These are phyloP conservation scores for Drosophila bunnanda DNA, from an alignment of 2,888 invertebrate species.

Conservation along the genomic window DNA sequence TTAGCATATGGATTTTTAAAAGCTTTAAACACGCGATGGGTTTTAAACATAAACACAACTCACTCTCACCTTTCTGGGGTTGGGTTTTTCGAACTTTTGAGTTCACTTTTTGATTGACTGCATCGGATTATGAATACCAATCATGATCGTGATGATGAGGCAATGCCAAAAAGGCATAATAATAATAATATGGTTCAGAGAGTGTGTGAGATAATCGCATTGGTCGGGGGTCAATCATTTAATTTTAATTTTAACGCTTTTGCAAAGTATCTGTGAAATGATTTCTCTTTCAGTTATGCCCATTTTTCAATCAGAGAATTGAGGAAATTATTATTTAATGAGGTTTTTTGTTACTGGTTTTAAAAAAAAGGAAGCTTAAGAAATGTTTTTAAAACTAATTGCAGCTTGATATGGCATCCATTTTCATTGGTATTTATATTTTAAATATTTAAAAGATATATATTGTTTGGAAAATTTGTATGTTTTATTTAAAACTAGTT, in stretches of 20 bases:
- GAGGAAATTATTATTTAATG: constrained; percentile 12
- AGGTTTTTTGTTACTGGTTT: not conserved
- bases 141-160: constrained; percentile 26
- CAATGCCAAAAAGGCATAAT: constrained; percentile 17
- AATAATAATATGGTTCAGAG: not conserved
- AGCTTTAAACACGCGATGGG: constrained; percentile 45
- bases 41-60: constrained; percentile 7
- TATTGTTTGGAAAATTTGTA: not conserved
- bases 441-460: not conserved
- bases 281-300: constrained; percentile 35
- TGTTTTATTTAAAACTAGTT: not conserved
- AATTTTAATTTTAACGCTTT: constrained; percentile 43
- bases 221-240: constrained; percentile 36
- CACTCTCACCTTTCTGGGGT: constrained; percentile 5
- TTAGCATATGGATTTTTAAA: constrained; percentile 40
- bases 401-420: not conserved
- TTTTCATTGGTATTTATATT: too few relatives aligned
- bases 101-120: constrained; percentile 50
- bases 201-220: constrained; percentile 14
- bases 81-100: constrained; percentile 34
- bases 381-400: not conserved
- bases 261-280: constrained; percentile 40
- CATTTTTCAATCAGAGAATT: constrained; percentile 1
- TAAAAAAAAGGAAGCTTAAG: rapidly evolving
- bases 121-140: constrained; percentile 49